Conservation (phyloP, 2,113 vertebrate species). For the Todiramphus saurophagus region DNA sequence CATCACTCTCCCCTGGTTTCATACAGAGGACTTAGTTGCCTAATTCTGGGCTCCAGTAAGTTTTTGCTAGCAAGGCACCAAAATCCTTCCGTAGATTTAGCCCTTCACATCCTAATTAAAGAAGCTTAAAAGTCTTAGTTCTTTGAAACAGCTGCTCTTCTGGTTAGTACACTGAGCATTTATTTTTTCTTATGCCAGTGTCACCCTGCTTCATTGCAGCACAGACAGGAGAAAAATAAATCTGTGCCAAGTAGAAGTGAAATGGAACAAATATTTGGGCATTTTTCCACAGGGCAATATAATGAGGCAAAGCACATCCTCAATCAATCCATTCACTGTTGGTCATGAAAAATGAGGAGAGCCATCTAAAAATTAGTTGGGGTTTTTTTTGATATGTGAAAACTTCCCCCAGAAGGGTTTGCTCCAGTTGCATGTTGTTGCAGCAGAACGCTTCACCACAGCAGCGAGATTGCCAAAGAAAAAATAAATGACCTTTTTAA, state of each 20-base stretch:
- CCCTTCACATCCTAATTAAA: neutral
- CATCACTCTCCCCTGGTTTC: neutral
- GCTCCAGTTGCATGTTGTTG: neutral
- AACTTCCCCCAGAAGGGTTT: neutral
- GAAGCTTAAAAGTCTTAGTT: neutral
- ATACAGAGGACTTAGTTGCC: neutral
- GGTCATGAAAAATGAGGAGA: neutral
- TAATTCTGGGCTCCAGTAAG: rapidly evolving
- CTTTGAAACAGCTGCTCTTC: neutral
- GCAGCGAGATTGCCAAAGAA: neutral
- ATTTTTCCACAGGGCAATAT: neutral
- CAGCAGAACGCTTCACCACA: neutral
- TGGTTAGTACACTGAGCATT: neutral
- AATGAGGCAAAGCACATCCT: neutral
- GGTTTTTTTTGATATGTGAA: neutral
- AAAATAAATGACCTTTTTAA: neutral
- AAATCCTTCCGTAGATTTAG: neutral
- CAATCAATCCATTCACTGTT: neutral
- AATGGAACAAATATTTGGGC: neutral
- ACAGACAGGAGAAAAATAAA: neutral
- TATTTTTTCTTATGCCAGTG: neutral
- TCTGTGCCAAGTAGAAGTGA: neutral
- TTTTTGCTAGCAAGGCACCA: neutral
- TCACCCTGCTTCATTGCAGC: neutral
- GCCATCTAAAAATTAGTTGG: neutral